These are phyloP conservation scores for Barypeithes pellucidus DNA, from an alignment of 2,888 invertebrate species.

Conservation along the genomic window DNA sequence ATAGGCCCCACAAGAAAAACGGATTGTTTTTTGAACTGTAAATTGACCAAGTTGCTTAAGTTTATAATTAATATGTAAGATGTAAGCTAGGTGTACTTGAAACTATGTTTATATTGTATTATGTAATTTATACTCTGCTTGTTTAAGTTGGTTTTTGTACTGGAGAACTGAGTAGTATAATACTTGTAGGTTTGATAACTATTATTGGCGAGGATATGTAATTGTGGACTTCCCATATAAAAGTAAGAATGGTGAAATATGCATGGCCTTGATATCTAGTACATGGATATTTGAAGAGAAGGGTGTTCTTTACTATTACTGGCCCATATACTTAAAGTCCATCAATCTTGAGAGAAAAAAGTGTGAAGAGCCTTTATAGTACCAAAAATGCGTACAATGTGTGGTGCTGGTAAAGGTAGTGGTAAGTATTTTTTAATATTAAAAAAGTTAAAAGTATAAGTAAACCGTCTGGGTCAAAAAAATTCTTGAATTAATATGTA, in stretches of 20 bases:
- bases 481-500: not conserved
- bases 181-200: not conserved
- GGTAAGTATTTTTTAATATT: not conserved
- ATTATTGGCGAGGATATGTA: not conserved
- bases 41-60: too few relatives aligned
- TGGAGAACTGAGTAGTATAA: not conserved
- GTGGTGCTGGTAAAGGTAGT: not conserved
- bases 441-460: not conserved
- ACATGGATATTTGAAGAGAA: constrained; percentile 1
- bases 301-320: not conserved
- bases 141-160: not conserved
- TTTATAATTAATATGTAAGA: not conserved
- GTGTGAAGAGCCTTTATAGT: not conserved
- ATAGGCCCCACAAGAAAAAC: too few relatives aligned
- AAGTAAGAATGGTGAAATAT: not conserved
- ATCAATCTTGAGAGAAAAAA: not conserved
- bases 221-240: not conserved
- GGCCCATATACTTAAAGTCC: constrained; percentile 1
- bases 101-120: not conserved
- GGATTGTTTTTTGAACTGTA: too few relatives aligned
- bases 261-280: not conserved
- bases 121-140: not conserved
- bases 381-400: not conserved
- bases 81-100: not conserved
- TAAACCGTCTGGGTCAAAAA: not conserved